phyloP scores from a whole-genome alignment of 2,797 vertebrate genomes.

The Pseudochromis fuscus region DNA sequence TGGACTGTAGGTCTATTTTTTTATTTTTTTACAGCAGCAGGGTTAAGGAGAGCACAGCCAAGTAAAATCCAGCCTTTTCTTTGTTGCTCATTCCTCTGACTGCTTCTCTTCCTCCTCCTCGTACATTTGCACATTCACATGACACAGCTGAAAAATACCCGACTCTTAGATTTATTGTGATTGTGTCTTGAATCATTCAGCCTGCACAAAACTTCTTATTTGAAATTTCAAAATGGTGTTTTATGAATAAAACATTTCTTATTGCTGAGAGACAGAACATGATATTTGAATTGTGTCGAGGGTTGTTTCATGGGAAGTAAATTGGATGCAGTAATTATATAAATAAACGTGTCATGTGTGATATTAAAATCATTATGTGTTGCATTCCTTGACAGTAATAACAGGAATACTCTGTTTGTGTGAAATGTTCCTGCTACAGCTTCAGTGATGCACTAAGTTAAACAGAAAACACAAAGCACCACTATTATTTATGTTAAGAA shows the following conservation, averaged over 20 bases:
- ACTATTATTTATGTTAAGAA: too few species aligned
- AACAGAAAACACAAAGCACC: too few species aligned
- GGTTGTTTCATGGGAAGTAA: constrained; percentile 1
- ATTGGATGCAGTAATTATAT: background rate
- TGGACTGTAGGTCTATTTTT: constrained; percentile 39
- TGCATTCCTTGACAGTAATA: too few species aligned
- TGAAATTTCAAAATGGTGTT: constrained; percentile 6
- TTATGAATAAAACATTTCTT: constrained; percentile 18
- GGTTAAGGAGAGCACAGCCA: constrained; percentile 38
- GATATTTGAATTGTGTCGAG: background rate
- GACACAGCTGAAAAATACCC: constrained; percentile 25
- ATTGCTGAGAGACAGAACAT: background rate
- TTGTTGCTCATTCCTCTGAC: constrained; percentile 35
- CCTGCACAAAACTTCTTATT: constrained; percentile 17
- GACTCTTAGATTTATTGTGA: constrained; percentile 15
- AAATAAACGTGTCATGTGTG: background rate
- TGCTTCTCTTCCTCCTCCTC: constrained; percentile 14
- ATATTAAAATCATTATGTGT: background rate
- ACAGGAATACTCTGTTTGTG: too few species aligned
- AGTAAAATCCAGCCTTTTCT: constrained; percentile 39
- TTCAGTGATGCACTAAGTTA: too few species aligned
- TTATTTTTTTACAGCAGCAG: constrained; percentile 48
- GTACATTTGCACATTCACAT: constrained; percentile 1
- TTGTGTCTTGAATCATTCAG: constrained; percentile 3
- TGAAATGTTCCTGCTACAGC: too few species aligned